Conservation (phyloP, 2,797 vertebrate species). For the Corythornis leucogaster region DNA sequence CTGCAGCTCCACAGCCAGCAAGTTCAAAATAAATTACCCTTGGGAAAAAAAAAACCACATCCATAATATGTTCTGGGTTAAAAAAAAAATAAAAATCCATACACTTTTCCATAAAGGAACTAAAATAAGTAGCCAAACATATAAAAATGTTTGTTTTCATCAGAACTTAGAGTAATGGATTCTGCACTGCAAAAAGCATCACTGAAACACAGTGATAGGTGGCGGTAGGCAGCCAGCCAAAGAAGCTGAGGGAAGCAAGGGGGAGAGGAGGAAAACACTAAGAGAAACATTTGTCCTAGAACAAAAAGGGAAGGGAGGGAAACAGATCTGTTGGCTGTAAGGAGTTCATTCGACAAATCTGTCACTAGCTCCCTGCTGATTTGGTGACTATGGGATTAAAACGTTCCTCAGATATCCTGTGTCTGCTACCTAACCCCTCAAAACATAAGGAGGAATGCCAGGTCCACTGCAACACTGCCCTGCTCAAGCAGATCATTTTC, state of each 20-base stretch:
- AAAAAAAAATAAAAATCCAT: not conserved
- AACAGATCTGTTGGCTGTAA: not conserved
- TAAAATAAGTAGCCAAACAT: not conserved
- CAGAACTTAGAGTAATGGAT: not conserved
- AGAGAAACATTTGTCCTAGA: not conserved
- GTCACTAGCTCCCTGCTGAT: not conserved
- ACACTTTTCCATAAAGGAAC: not conserved
- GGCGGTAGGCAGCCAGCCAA: constrained; percentile 5
- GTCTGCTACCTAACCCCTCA: not conserved
- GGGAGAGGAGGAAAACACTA: not conserved
- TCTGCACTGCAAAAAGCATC: not conserved
- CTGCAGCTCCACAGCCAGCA: not conserved
- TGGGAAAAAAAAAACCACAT: not conserved
- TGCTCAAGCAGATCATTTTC: not conserved
- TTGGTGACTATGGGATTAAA: not conserved
- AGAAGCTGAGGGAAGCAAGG: not conserved
- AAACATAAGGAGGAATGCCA: not conserved
- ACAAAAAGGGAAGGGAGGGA: not conserved
- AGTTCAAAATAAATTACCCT: not conserved
- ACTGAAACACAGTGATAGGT: not conserved
- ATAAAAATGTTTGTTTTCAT: not conserved
- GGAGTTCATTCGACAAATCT: not conserved
- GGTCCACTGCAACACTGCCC: not conserved
- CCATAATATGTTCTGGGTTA: not conserved
- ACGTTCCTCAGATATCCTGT: not conserved